Conservation (phyloP, 2,113 vertebrate genomes). For the Morone chrysops region DNA sequence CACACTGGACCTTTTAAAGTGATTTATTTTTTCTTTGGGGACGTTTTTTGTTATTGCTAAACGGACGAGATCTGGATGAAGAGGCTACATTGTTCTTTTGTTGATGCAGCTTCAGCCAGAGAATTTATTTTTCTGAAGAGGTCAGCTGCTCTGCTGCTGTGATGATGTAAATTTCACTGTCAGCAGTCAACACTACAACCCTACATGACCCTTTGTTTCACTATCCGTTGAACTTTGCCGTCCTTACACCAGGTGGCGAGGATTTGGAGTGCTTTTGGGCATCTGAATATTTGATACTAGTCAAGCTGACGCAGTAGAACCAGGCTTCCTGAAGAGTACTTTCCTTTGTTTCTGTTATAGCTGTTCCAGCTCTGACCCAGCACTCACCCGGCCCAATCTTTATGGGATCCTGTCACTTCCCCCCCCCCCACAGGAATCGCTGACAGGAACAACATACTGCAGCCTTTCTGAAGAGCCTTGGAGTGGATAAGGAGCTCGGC, state of each 20-base stretch:
- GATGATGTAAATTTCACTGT: not conserved
- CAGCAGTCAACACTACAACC: not conserved
- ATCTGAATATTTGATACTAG: conserved; percentile 27
- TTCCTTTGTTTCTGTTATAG: conserved; percentile 56
- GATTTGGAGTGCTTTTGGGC: conserved; percentile 5
- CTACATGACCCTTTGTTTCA: not conserved
- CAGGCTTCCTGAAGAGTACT: conserved; percentile 47
- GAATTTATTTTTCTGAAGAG: not conserved
- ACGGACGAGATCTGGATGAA: not conserved
- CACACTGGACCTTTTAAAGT: too few relatives aligned
- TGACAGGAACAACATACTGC: conserved; percentile 16
- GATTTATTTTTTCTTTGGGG: not conserved
- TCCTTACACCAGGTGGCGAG: not conserved
- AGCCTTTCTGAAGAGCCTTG: not conserved
- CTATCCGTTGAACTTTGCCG: not conserved
- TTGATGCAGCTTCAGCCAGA: not conserved
- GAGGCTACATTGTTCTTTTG: conserved; percentile 1
- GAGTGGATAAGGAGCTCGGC: conserved; percentile 15
- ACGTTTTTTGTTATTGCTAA: not conserved
- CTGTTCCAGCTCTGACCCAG: conserved; percentile 40
- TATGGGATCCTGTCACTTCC: conserved; percentile 35
- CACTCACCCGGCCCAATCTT: conserved; percentile 14
- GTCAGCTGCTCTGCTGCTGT: not conserved
- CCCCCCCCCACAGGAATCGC: conserved; percentile 8
- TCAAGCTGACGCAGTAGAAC: conserved; percentile 41